phyloP scores from a whole-genome alignment of 2,888 invertebrate species.

The Cerastoderma edule region DNA sequence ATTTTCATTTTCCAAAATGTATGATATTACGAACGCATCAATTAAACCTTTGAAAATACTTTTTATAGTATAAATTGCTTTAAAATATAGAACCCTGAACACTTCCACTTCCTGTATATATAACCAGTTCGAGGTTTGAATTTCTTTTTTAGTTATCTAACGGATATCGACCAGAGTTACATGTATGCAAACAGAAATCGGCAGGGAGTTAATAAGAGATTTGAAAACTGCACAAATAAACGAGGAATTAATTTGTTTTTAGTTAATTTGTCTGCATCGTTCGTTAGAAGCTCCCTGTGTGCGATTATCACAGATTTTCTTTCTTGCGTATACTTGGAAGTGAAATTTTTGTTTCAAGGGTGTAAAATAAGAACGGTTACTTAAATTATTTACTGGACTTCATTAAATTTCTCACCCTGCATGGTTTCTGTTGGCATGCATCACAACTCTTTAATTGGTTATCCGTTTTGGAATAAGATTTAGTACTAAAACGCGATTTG shows the following conservation, averaged over 20 bases:
- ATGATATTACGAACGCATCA: neutral
- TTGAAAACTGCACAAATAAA: constrained; percentile 4
- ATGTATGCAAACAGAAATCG: constrained; percentile 65
- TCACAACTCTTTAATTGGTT: constrained; percentile 35
- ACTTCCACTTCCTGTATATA: constrained; percentile 21
- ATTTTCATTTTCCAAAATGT: neutral
- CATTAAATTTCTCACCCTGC: constrained; percentile 61
- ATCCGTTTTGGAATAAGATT: constrained; percentile 22
- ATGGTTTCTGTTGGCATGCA: constrained; percentile 67
- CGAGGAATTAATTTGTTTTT: constrained; percentile 16
- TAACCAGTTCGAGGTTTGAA: constrained; percentile 5
- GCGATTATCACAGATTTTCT: constrained; percentile 15
- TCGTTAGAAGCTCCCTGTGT: constrained; percentile 20
- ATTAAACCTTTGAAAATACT: constrained; percentile 26
- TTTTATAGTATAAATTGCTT: constrained; percentile 40
- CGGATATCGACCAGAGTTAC: constrained; percentile 44
- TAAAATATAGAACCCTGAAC: constrained; percentile 22
- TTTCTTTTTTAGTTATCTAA: constrained; percentile 14
- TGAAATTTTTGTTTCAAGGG: constrained; percentile 44
- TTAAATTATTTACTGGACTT: constrained; percentile 53
- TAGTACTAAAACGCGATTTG: neutral
- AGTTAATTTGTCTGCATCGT: constrained; percentile 23
- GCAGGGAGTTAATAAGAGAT: constrained; percentile 59
- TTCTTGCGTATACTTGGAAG: constrained; percentile 56
- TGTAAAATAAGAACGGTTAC: constrained; percentile 24